Evolutionary conservation across 2,797 vertebrate species (phyloP).

Genomic region (Zalophus californianus): DNA sequence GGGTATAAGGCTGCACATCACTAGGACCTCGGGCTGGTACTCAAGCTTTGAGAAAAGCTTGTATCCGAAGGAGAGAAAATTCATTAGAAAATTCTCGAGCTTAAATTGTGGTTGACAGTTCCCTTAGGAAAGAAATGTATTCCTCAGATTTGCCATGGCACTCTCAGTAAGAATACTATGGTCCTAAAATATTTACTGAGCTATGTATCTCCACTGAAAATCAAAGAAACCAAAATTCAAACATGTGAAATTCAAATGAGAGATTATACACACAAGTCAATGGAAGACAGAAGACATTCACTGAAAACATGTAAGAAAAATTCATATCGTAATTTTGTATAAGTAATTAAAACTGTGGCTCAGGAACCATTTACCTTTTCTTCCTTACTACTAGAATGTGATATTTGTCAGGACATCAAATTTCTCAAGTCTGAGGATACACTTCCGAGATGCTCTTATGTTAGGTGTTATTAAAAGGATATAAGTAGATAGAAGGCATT

Average conservation of each 20-base stretch:
- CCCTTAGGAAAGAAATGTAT: background rate
- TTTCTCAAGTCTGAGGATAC: background rate
- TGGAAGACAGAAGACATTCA: background rate
- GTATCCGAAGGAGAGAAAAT: background rate
- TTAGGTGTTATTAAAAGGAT: background rate
- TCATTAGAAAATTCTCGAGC: background rate
- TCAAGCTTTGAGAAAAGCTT: background rate
- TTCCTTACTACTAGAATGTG: background rate
- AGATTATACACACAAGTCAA: background rate
- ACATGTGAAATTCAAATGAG: background rate
- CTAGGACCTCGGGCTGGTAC: background rate
- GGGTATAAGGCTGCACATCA: rapidly evolving
- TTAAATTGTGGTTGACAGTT: background rate
- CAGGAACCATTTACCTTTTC: background rate
- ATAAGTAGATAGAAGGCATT: background rate
- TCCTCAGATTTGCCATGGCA: background rate
- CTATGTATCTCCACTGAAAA: background rate
- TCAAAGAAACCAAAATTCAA: background rate
- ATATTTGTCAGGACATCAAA: background rate
- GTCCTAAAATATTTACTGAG: conserved; percentile 26
- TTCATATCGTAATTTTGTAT: no score
- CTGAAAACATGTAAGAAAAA: conserved; percentile 17
- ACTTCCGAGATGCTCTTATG: background rate
- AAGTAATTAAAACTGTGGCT: background rate
- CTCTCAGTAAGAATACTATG: background rate